These are phyloP conservation scores for Chrysochloris asiatica DNA, from an alignment of 2,113 vertebrate genomes.

Conservation along the genomic window DNA sequence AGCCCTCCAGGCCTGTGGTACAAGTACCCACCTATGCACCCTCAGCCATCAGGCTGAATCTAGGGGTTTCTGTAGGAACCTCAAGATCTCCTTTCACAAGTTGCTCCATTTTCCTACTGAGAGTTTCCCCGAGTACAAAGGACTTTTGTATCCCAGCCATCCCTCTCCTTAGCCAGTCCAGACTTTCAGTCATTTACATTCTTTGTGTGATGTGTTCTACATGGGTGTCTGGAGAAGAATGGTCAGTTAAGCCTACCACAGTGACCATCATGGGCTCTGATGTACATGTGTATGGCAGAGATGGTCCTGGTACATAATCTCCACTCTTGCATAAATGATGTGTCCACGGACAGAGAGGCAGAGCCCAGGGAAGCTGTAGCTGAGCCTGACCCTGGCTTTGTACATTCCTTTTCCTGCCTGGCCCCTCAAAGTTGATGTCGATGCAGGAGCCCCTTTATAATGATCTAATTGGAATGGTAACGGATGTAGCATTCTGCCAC, in stretches of 20 bases:
- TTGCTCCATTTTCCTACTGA: neutral
- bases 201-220: neutral
- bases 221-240: neutral
- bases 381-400: neutral
- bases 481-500: constrained; percentile 70
- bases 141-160: neutral
- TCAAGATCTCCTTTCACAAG: neutral
- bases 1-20: neutral
- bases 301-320: neutral
- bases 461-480: constrained; percentile 79
- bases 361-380: neutral
- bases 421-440: constrained; percentile 52
- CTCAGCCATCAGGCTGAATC: too few species aligned
- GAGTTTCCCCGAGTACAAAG: neutral
- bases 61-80: neutral
- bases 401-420: neutral
- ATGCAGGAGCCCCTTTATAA: neutral
- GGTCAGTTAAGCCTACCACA: neutral
- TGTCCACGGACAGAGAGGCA: neutral
- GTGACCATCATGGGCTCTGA: neutral
- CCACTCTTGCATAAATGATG: neutral
- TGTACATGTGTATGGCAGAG: neutral
- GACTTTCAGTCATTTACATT: neutral
- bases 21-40: fast-evolving
- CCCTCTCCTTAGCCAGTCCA: neutral